Evolutionary conservation across 2,113 vertebrate species (phyloP).

Genomic region (Phyllostomus hastatus): DNA sequence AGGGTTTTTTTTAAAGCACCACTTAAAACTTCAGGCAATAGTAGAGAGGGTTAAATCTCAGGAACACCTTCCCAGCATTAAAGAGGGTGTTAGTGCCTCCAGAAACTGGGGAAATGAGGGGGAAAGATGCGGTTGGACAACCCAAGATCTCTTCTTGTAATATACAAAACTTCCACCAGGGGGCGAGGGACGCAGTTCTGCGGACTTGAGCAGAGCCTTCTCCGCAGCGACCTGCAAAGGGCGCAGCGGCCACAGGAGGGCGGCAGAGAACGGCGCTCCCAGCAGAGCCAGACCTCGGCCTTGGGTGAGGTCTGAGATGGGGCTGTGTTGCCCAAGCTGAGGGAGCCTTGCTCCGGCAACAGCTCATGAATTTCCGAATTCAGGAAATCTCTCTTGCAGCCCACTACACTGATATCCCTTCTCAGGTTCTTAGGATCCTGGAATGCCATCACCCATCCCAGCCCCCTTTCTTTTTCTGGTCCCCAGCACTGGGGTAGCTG

Average conservation of each 20-base stretch:
- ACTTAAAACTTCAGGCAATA: neutral
- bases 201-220: neutral
- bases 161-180: slow-evolving; percentile 57
- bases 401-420: neutral
- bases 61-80: neutral
- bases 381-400: neutral
- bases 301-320: neutral
- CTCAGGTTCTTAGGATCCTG: neutral
- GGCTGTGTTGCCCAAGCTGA: neutral
- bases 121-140: neutral
- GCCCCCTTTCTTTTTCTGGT: neutral
- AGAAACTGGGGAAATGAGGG: neutral
- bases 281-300: neutral
- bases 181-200: slow-evolving; percentile 31
- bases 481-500: neutral
- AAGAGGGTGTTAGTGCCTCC: neutral
- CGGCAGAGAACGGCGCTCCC: slow-evolving; percentile 52
- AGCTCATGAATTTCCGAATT: neutral
- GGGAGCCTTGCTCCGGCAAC: neutral
- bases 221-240: neutral
- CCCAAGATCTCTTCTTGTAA: slow-evolving; percentile 24
- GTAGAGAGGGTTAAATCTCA: neutral
- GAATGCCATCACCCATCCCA: neutral
- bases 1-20: no score
- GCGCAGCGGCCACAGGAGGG: slow-evolving; percentile 63